These are phyloP conservation scores for Temnothorax ravouxi DNA, from an alignment of 2,888 invertebrate genomes.

Conservation along the genomic window DNA sequence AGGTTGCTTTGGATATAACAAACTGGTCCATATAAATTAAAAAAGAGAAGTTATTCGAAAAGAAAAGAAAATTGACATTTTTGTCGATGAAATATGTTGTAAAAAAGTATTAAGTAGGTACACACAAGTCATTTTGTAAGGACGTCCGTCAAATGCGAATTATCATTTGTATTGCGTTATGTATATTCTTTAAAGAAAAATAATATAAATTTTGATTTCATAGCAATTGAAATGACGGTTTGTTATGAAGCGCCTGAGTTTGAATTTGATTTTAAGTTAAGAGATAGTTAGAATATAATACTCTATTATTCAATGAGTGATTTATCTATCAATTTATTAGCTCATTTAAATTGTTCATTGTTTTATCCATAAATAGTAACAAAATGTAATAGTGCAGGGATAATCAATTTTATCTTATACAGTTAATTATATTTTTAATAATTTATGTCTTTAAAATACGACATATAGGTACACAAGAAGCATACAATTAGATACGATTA, in stretches of 20 bases:
- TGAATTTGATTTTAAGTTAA: neutral
- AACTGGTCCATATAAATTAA: slow-evolving; percentile 69
- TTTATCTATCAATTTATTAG: neutral
- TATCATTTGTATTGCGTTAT: slow-evolving; percentile 43
- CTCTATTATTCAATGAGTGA: neutral
- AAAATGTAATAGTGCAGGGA: neutral
- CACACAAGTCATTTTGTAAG: slow-evolving; percentile 83
- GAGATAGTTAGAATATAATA: neutral
- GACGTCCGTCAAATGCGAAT: slow-evolving; percentile 80
- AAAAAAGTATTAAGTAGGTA: slow-evolving; percentile 72
- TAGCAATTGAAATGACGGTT: slow-evolving; percentile 3
- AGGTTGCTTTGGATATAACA: slow-evolving; percentile 62
- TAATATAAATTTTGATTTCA: slow-evolving; percentile 38
- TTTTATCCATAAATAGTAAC: neutral
- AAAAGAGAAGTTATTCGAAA: slow-evolving; percentile 5
- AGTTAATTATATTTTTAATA: slow-evolving; percentile 39
- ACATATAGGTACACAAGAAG: neutral
- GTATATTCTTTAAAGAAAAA: slow-evolving; percentile 20
- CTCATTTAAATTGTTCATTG: neutral
- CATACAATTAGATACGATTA: slow-evolving; percentile 84
- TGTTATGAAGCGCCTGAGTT: neutral
- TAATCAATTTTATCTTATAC: neutral
- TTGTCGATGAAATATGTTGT: slow-evolving; percentile 81
- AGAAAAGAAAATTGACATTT: slow-evolving; percentile 78
- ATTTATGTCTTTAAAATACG: neutral